Evolutionary conservation across 2,113 vertebrate genomes (phyloP).

Genomic region (Nycticebus coucang): DNA sequence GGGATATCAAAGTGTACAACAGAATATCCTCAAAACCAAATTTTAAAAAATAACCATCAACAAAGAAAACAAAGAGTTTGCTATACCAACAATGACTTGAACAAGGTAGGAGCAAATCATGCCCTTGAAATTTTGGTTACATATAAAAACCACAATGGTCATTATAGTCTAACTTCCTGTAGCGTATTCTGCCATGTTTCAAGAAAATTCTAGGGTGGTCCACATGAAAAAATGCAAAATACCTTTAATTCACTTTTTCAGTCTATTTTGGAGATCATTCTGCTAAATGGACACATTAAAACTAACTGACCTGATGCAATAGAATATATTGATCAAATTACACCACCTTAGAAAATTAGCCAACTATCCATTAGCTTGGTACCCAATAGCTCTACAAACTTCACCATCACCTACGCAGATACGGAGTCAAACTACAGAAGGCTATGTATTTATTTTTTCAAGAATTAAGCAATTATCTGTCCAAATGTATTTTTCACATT

Average conservation of each 20-base stretch:
- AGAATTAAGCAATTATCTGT: background rate
- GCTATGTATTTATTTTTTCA: slow-evolving; percentile 7
- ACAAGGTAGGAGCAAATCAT: background rate
- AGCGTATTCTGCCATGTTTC: background rate
- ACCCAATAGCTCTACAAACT: background rate
- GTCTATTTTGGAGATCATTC: background rate
- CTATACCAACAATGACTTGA: slow-evolving; percentile 30
- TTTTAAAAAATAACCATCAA: background rate
- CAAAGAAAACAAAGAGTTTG: background rate
- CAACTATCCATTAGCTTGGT: background rate
- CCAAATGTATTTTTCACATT: background rate
- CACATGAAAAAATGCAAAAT: too few species aligned
- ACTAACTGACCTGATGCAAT: background rate
- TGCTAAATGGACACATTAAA: background rate
- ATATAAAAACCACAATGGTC: slow-evolving; percentile 5
- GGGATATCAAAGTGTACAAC: background rate
- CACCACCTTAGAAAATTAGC: background rate
- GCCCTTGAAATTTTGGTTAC: background rate
- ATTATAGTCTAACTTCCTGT: background rate
- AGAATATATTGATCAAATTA: slow-evolving; percentile 26
- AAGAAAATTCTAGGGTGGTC: background rate
- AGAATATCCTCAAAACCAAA: background rate
- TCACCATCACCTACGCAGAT: background rate
- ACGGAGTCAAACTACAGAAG: background rate
- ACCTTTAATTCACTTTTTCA: background rate